These are phyloP conservation scores for Torymus texanus DNA, from an alignment of 2,888 invertebrate genomes.

Conservation along the genomic window DNA sequence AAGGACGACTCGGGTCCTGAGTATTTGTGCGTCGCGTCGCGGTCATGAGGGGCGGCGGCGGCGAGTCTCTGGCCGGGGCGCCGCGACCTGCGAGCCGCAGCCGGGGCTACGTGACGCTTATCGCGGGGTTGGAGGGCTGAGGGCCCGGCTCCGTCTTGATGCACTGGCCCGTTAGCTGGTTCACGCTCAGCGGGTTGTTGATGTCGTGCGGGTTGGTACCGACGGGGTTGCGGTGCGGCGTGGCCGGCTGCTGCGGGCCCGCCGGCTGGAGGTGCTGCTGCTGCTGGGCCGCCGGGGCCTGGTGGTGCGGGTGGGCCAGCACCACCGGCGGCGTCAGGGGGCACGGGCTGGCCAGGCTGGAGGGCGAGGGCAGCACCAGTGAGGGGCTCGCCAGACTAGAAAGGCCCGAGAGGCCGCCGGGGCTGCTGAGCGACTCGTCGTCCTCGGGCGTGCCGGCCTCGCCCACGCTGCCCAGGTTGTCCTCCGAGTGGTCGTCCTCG, in stretches of 20 bases:
- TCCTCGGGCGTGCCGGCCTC: conserved; percentile 81
- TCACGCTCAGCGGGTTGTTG: conserved; percentile 93
- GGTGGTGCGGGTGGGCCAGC: conserved; percentile 58
- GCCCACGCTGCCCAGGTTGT: conserved; percentile 84
- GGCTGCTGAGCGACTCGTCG: conserved; percentile 77
- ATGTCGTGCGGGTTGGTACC: conserved; percentile 94
- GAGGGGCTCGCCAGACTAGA: conserved; percentile 84
- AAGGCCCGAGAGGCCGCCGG: conserved; percentile 81
- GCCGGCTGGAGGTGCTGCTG: conserved; percentile 66
- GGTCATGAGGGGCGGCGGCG: conserved; percentile 70
- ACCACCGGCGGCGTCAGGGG: conserved; percentile 76
- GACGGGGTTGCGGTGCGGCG: conserved; percentile 84
- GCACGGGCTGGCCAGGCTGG: conserved; percentile 80
- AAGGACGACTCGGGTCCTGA: conserved; percentile 71
- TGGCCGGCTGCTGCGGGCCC: conserved; percentile 71
- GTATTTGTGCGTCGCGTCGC: conserved; percentile 76
- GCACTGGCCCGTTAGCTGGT: conserved; percentile 88
- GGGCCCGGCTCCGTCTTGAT: conserved; percentile 74
- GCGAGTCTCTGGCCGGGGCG: conserved; percentile 63
- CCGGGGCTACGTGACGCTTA: conserved; percentile 76
- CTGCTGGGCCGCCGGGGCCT: conserved; percentile 71
- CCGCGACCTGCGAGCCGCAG: conserved; percentile 61
- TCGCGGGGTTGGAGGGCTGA: conserved; percentile 72
- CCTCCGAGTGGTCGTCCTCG: conserved; percentile 81
- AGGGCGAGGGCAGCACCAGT: conserved; percentile 86